Conservation (phyloP, 2,888 invertebrate species). For the Drosophila seclusa region DNA sequence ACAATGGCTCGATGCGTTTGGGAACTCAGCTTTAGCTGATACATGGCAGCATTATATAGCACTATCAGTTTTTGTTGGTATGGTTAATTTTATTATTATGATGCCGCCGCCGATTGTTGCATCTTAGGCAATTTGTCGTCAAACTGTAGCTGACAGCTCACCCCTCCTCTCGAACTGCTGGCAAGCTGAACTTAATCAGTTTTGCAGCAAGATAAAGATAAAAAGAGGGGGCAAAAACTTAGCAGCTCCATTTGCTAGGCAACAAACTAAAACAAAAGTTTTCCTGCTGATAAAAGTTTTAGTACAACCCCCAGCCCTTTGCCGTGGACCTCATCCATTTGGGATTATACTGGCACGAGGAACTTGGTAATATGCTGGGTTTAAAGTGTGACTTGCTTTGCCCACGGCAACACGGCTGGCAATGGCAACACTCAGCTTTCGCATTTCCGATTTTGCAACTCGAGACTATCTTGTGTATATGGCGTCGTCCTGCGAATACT, state of each 20-base stretch:
- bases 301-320: not conserved
- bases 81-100: constrained; percentile 1
- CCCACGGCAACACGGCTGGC: constrained; percentile 1
- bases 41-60: not conserved
- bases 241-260: constrained; percentile 60
- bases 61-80: not conserved
- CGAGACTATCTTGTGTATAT: constrained; percentile 27
- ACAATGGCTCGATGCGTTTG: not conserved
- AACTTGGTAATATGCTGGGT: constrained; percentile 19
- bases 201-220: constrained; percentile 16
- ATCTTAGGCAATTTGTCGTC: constrained; percentile 38
- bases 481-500: constrained; percentile 17
- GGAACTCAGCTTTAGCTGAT: not conserved
- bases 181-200: constrained; percentile 67
- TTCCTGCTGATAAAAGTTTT: constrained; percentile 67
- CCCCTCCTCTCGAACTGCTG: constrained; percentile 9
- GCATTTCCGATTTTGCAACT: constrained; percentile 32
- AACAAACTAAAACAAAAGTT: constrained; percentile 78
- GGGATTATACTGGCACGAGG: not conserved
- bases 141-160: constrained; percentile 23
- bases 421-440: not conserved
- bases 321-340: not conserved
- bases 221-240: constrained; percentile 37
- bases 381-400: constrained; percentile 27
- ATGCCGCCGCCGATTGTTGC: constrained; percentile 22